phyloP scores from a whole-genome alignment of 2,797 vertebrate genomes.

The Zalophus californianus region DNA sequence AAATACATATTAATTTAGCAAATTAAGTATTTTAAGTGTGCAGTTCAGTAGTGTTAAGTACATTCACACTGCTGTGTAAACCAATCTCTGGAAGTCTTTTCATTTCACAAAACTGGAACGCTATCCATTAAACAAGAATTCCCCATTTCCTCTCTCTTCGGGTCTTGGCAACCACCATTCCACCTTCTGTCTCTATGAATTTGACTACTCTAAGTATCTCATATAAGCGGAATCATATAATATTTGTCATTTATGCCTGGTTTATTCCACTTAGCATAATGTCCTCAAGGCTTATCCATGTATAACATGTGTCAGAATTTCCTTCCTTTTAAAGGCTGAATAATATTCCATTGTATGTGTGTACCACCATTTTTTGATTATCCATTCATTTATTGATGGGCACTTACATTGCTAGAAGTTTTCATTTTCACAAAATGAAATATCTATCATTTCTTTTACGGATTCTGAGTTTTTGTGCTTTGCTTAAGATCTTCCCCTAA shows the following conservation, averaged over 20 bases:
- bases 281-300: neutral
- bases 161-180: neutral
- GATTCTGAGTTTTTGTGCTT: neutral
- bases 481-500: neutral
- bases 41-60: neutral
- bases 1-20: neutral
- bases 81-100: neutral
- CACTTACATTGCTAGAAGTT: neutral
- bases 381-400: neutral
- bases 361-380: neutral
- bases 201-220: neutral
- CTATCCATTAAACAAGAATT: neutral
- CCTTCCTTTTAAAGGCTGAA: neutral
- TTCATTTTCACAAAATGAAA: conserved; percentile 7
- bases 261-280: neutral
- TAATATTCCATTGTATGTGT: neutral
- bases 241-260: neutral
- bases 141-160: neutral
- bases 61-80: neutral
- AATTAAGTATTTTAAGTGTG: neutral
- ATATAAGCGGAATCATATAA: neutral
- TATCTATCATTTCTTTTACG: neutral
- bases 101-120: neutral
- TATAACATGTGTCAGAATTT: neutral
- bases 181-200: neutral